Evolutionary conservation across 30 jellyfish, hydroid and myxozoan species (phyloP).

Genomic region (Sanderia malayensis): DNA sequence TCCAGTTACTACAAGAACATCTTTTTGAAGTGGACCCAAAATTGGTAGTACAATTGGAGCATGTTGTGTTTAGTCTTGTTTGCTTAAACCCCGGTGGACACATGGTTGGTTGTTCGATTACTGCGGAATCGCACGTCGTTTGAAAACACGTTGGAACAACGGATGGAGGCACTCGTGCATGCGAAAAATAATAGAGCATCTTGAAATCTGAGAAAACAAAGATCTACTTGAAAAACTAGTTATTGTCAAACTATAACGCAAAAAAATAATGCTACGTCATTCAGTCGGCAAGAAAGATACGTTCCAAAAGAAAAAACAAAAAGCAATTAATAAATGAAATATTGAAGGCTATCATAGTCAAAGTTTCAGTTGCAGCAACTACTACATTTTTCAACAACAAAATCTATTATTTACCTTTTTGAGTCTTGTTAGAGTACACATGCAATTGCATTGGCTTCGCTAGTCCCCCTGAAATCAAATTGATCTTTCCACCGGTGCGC

Average conservation of each 20-base stretch:
- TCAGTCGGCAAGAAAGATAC: too few relatives aligned
- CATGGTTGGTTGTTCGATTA: slow-evolving; percentile 48
- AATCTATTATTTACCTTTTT: slow-evolving; percentile 52
- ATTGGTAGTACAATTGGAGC: slow-evolving; percentile 73
- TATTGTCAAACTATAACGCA: too few relatives aligned
- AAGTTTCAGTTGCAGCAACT: too few relatives aligned
- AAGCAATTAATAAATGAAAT: too few relatives aligned
- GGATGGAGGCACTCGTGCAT: slow-evolving; percentile 11
- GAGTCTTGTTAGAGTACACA: slow-evolving; percentile 25
- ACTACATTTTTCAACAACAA: too few relatives aligned
- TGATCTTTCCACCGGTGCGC: slow-evolving; percentile 51
- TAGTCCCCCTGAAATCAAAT: slow-evolving; percentile 32
- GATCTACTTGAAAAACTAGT: too few relatives aligned
- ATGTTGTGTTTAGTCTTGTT: slow-evolving; percentile 30
- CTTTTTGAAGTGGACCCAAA: slow-evolving; percentile 48
- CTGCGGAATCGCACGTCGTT: slow-evolving; percentile 18
- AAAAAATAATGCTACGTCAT: too few relatives aligned
- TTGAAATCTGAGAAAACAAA: slow-evolving; percentile 38
- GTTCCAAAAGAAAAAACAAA: too few relatives aligned
- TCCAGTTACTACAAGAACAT: slow-evolving; percentile 79
- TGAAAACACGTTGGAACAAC: slow-evolving; percentile 30
- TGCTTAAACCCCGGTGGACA: slow-evolving; percentile 82
- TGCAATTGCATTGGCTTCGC: slow-evolving; percentile 49
- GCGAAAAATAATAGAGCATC: slow-evolving; percentile 43
- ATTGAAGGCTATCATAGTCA: too few relatives aligned